Base-by-base conservation (phyloP, 2,797 vertebrate genomes). In the Serranus cabrilla region DNA sequence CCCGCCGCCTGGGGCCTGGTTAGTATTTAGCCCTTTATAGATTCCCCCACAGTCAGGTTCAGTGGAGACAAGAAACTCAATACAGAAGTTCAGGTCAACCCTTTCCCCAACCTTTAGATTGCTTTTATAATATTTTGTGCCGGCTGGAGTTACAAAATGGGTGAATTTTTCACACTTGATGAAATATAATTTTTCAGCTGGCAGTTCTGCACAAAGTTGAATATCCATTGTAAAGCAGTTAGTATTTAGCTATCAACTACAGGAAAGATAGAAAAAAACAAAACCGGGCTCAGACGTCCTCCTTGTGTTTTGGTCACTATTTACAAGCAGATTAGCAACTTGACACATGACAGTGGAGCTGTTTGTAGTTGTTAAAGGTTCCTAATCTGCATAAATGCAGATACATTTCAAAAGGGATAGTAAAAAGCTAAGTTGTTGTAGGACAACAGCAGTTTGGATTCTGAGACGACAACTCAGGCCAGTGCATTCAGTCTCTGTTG, bases 1-100 rank as follows among this genome's bases (percentile, higher is more conserved):
- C 88, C 45, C 46, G 63, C 58, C 17, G 85, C 89, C 84, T 60
- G 63, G 21, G 79, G 89, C 81, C 51, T 73, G 69, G 56, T 88
- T 85, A 81, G 70, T 76, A 80, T 88, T 87, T 65, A 85, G 71
- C 71, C 81, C 62, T 78, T 67, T 70, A 73, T 83, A 42, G 65
- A 80, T 85, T 81, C 65, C 73, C 72, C 55, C 14, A 71, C 70
- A 50, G 60, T 67, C 60, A 67, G 39, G 60, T 67, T 79, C 59
- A 76, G 59, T 25, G 77, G 40, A 69, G 49, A 82, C 55, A 83
- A 86, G 20, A 75, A 79, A 80, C 56, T 82, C 50, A 51, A 74
- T 55, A 68, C 23, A 0, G 71, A 75, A 78, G 82, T 83, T 84
- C 67, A 85, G 71, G 51, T 82, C 59, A 70, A 49, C 42, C 45